phyloP scores from a whole-genome alignment of 2,113 vertebrate species.

The Cacatua alba region DNA sequence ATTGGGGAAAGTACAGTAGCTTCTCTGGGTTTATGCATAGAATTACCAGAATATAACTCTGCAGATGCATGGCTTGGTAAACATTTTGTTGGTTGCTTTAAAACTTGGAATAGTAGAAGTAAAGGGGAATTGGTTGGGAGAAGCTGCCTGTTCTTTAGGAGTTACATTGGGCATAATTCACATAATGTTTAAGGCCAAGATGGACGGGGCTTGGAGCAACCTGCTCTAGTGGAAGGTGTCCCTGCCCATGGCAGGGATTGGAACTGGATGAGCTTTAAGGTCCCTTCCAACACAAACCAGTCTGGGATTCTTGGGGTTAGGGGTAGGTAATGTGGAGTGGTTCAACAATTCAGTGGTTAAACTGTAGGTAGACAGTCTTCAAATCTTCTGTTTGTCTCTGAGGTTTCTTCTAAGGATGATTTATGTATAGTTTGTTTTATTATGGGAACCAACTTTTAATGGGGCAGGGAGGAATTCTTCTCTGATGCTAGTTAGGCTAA shows the following conservation, averaged over 20 bases:
- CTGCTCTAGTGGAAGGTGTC: neutral
- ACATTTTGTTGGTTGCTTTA: neutral
- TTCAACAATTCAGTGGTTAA: neutral
- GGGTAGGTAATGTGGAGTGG: neutral
- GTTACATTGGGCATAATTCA: neutral
- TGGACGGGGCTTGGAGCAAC: neutral
- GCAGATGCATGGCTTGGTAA: neutral
- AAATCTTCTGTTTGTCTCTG: neutral
- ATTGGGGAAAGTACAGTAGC: neutral
- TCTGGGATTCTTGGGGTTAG: neutral
- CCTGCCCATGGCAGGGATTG: neutral
- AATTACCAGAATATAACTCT: neutral
- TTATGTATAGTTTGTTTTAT: neutral
- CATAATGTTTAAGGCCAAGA: neutral
- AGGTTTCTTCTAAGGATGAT: neutral
- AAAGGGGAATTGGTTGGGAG: neutral
- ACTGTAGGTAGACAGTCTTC: neutral
- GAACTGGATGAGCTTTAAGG: neutral
- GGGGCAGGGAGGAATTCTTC: too few species aligned
- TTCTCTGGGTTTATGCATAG: neutral
- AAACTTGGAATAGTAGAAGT: neutral
- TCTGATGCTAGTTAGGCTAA: neutral
- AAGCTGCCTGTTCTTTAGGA: accelerated
- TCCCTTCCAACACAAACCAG: neutral
- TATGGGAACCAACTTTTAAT: neutral